Percentiles rank a stretch among this genome's conserved stretches.
Evolutionary conservation across 1,140 invertebrate species (phyloP).

Genomic region (Platorchestia sp.): DNA sequence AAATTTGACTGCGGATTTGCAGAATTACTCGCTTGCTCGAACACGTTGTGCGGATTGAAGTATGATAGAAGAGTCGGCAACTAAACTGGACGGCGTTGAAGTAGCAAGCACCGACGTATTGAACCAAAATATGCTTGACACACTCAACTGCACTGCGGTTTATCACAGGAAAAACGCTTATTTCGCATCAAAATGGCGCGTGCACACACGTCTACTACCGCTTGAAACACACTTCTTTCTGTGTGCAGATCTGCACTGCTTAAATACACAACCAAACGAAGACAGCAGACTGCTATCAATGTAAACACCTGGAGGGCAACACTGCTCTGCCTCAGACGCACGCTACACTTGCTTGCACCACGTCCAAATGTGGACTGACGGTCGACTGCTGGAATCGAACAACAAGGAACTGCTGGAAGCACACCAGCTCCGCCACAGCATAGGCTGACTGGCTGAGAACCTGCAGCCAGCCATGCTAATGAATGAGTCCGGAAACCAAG

Average conservation of each 20-base stretch:
- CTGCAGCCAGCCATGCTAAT: background rate
- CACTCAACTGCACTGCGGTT: background rate
- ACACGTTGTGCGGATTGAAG: background rate
- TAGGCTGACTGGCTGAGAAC: slow-evolving; percentile 17
- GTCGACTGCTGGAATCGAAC: slow-evolving; percentile 26
- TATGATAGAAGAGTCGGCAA: background rate
- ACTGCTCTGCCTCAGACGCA: background rate
- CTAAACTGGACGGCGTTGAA: background rate
- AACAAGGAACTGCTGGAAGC: slow-evolving; percentile 27
- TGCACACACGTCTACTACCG: background rate
- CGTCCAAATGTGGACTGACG: slow-evolving; percentile 37
- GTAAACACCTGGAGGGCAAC: slow-evolving; percentile 30
- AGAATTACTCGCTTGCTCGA: background rate
- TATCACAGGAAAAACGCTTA: background rate
- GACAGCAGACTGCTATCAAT: background rate
- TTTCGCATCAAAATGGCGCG: background rate
- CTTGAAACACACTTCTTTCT: background rate
- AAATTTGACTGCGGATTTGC: background rate
- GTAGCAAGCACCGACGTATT: background rate
- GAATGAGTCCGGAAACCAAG: background rate
- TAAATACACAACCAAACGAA: background rate
- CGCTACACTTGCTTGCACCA: background rate
- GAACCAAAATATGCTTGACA: background rate
- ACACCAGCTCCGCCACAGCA: background rate
- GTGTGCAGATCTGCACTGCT: background rate